Conservation (phyloP, 2,797 vertebrate species). For the Picus viridis region DNA sequence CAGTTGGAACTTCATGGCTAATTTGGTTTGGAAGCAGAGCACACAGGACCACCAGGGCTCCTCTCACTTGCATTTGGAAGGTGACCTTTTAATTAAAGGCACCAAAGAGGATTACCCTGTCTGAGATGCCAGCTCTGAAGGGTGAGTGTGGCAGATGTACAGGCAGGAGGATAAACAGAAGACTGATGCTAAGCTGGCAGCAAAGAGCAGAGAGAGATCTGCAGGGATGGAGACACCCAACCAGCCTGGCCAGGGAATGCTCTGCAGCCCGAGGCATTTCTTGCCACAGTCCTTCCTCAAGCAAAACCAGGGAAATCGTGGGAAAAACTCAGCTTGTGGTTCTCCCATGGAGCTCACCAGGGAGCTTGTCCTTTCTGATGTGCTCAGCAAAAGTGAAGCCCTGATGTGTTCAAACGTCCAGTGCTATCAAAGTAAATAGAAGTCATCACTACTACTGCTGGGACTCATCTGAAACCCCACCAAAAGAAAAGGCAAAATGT, state of each 20-base stretch:
- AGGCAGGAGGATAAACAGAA: not conserved
- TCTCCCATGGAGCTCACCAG: not conserved
- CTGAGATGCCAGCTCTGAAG: not conserved
- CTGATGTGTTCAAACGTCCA: not conserved
- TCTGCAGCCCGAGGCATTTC: not conserved
- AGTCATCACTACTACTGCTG: fast-evolving
- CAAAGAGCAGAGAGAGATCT: not conserved
- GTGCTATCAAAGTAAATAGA: not conserved
- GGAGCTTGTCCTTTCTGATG: not conserved
- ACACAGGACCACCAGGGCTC: not conserved
- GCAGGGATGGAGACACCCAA: not conserved
- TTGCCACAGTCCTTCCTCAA: not conserved
- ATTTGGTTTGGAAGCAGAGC: not conserved
- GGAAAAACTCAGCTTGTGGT: not conserved
- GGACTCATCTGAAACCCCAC: not conserved
- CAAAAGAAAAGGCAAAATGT: not conserved
- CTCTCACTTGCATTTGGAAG: not conserved
- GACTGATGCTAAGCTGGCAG: not conserved
- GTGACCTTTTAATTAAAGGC: not conserved
- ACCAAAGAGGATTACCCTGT: not conserved
- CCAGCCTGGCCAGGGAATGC: not conserved
- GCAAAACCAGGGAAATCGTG: not conserved
- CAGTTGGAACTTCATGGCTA: not conserved
- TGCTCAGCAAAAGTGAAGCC: not conserved
- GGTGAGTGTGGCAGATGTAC: not conserved